A percentile compares a stretch with the other conserved stretches of the same genome.
These are phyloP conservation scores for Acrocephalus kingi DNA, from an alignment of 2,113 vertebrate species.

Conservation along the genomic window DNA sequence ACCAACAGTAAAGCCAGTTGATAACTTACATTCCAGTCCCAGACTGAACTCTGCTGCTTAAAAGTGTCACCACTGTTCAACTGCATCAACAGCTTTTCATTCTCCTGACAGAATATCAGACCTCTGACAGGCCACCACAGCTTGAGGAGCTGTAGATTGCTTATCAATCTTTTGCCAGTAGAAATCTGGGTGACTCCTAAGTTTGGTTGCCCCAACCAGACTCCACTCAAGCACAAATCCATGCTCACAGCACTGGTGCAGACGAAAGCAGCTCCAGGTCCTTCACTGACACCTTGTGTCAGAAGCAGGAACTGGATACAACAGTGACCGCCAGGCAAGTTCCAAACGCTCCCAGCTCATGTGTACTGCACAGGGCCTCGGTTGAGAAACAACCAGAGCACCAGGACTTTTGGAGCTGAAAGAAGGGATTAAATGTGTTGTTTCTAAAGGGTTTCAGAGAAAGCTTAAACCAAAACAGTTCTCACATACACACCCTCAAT, in stretches of 20 bases:
- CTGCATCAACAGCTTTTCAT: neutral
- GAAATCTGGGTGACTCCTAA: neutral
- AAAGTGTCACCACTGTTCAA: neutral
- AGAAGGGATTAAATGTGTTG: neutral
- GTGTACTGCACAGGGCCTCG: neutral
- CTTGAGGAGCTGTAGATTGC: neutral
- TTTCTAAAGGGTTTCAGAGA: neutral
- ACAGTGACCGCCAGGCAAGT: neutral
- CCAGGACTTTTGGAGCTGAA: neutral
- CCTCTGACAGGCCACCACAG: neutral
- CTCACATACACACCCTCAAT: neutral
- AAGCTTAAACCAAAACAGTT: neutral
- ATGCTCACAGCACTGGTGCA: neutral
- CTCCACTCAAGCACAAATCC: neutral
- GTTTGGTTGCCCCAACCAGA: neutral
- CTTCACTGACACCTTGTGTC: constrained; percentile 60
- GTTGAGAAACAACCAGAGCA: neutral
- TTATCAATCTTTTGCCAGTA: neutral
- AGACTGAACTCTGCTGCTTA: neutral
- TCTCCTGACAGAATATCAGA: neutral
- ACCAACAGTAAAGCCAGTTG: neutral
- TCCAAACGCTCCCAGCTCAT: neutral
- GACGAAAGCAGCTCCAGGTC: neutral
- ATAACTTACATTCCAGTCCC: neutral
- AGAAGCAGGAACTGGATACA: constrained; percentile 5